Conservation (phyloP, 1,140 invertebrate species). For the Coelopa frigida region DNA sequence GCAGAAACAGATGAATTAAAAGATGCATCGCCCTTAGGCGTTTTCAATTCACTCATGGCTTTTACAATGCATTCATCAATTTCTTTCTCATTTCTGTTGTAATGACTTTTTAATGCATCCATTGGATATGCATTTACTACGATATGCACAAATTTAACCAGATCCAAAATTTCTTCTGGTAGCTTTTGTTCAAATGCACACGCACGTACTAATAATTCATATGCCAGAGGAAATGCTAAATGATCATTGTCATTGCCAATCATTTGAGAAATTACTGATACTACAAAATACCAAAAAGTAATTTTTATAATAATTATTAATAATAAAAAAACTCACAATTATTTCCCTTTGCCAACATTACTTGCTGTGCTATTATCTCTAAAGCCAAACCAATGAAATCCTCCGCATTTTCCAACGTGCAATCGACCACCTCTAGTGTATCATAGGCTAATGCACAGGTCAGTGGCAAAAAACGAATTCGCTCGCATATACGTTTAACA, state of each 20-base stretch:
- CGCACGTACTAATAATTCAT: constrained; percentile 27
- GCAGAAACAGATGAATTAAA: constrained; percentile 33
- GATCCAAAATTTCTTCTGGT: constrained; percentile 23
- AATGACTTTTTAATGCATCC: constrained; percentile 24
- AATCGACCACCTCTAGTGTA: constrained; percentile 27
- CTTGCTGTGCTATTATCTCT: constrained; percentile 36
- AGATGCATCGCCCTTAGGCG: constrained; percentile 23
- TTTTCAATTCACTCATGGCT: constrained; percentile 20
- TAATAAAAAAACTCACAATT: constrained; percentile 21
- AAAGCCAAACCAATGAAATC: constrained; percentile 32
- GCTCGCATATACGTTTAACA: constrained; percentile 25
- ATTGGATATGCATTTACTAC: constrained; percentile 23
- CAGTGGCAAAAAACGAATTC: constrained; percentile 27
- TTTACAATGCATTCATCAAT: constrained; percentile 32
- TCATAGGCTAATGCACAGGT: constrained; percentile 33
- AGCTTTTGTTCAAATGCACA: constrained; percentile 16
- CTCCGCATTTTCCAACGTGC: constrained; percentile 19
- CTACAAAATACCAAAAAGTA: no score
- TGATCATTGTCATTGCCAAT: constrained; percentile 27
- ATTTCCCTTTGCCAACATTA: constrained; percentile 18
- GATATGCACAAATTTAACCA: constrained; percentile 31
- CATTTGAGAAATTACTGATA: no score
- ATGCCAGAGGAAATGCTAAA: constrained; percentile 30
- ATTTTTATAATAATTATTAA: no score
- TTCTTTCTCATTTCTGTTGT: constrained; percentile 17